phyloP scores from a whole-genome alignment of 2,113 vertebrate genomes.

The Pelecanus crispus region DNA sequence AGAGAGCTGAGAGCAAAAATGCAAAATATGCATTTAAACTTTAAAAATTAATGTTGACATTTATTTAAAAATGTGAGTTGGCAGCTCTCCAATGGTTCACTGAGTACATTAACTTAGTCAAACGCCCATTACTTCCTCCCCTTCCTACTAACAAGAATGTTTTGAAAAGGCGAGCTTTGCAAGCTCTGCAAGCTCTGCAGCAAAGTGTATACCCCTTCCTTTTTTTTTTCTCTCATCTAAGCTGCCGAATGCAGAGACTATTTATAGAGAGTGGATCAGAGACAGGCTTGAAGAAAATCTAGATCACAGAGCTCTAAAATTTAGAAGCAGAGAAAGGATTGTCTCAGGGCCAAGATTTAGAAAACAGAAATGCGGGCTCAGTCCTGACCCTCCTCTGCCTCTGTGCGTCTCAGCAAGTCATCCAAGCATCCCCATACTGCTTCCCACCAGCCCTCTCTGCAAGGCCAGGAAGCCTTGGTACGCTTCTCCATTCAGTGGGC shows the following conservation, averaged over 20 bases:
- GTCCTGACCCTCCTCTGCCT: background rate
- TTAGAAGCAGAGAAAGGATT: background rate
- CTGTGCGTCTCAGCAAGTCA: background rate
- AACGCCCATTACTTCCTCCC: constrained; percentile 56
- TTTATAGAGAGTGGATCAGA: constrained; percentile 39
- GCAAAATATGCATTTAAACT: constrained; percentile 44
- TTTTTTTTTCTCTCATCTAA: background rate
- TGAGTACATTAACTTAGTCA: constrained; percentile 37
- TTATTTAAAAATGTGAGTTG: constrained; percentile 59
- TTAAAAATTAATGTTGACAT: constrained; percentile 60
- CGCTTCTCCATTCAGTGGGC: background rate
- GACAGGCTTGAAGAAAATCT: constrained; percentile 3
- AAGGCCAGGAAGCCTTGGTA: background rate
- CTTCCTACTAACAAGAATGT: constrained; percentile 17
- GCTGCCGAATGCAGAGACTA: constrained; percentile 29
- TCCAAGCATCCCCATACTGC: background rate
- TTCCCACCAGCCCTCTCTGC: background rate
- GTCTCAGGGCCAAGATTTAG: background rate
- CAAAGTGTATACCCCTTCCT: background rate
- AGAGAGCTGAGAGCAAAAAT: constrained; percentile 11
- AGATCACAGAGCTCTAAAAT: background rate
- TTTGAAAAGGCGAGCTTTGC: constrained; percentile 44
- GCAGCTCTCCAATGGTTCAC: constrained; percentile 29
- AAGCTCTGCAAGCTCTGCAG: background rate
- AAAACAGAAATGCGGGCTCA: background rate